phyloP scores from a whole-genome alignment of 2,888 invertebrate genomes.

The Osmoderma eremita region DNA sequence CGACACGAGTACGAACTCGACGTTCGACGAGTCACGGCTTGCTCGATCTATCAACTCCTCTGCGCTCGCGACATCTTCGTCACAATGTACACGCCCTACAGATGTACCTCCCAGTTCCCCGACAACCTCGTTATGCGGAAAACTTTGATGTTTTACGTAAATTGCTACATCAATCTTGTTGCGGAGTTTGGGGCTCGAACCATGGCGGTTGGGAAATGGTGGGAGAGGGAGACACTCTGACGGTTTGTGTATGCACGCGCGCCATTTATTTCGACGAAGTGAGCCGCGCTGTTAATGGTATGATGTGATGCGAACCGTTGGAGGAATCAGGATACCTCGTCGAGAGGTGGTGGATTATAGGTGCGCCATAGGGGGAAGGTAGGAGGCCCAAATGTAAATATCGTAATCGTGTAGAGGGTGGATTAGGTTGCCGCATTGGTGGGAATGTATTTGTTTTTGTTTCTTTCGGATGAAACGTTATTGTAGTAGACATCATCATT shows the following conservation, averaged over 20 bases:
- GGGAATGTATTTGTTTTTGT: too few species aligned
- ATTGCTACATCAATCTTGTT: slow-evolving; percentile 56
- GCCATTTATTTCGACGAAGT: slow-evolving; percentile 7
- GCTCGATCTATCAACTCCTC: slow-evolving; percentile 57
- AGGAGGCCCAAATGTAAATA: slow-evolving; percentile 1
- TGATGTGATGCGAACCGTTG: neutral
- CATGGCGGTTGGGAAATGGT: neutral
- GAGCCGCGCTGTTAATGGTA: neutral
- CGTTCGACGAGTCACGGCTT: slow-evolving; percentile 54
- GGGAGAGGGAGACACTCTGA: neutral
- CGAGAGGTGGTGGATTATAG: slow-evolving; percentile 2
- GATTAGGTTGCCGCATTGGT: neutral
- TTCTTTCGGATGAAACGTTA: too few species aligned
- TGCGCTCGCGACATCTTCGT: slow-evolving; percentile 55
- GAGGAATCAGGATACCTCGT: neutral
- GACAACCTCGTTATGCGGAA: slow-evolving; percentile 55
- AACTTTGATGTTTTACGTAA: slow-evolving; percentile 56
- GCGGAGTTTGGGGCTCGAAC: neutral
- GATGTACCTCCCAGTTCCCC: slow-evolving; percentile 50
- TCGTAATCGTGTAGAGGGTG: slow-evolving; percentile 4
- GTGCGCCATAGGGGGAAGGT: neutral
- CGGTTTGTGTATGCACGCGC: slow-evolving; percentile 1
- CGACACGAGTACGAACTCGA: slow-evolving; percentile 47
- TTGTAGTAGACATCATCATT: too few species aligned
- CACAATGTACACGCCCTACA: slow-evolving; percentile 39